phyloP scores from a whole-genome alignment of 2,888 invertebrate species.

The Cosmia trapezina region DNA sequence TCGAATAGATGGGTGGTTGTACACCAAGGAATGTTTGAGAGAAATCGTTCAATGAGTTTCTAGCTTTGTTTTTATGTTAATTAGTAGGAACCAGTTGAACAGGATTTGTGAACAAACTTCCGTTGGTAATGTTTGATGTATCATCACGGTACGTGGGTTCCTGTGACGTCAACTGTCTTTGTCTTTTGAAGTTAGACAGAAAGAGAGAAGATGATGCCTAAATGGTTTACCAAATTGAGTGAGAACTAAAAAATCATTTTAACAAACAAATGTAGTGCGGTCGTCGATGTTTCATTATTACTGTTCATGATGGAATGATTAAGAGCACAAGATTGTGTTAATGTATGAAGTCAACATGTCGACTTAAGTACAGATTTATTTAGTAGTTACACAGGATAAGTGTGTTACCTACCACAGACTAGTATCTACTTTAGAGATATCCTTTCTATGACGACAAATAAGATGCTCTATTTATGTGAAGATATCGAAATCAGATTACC shows the following conservation, averaged over 20 bases:
- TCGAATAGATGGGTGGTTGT: slow-evolving; percentile 82
- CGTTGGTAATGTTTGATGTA: slow-evolving; percentile 82
- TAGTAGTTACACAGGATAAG: slow-evolving; percentile 57
- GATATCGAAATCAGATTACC: slow-evolving; percentile 35
- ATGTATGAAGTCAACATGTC: slow-evolving; percentile 62
- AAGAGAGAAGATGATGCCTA: slow-evolving; percentile 55
- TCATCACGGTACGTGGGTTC: slow-evolving; percentile 75
- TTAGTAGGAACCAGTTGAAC: slow-evolving; percentile 81
- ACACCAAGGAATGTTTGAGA: slow-evolving; percentile 84
- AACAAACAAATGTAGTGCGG: slow-evolving; percentile 72
- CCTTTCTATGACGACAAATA: slow-evolving; percentile 22
- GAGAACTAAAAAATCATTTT: slow-evolving; percentile 74
- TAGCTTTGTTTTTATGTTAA: slow-evolving; percentile 89
- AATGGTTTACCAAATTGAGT: slow-evolving; percentile 63
- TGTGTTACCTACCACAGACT: slow-evolving; percentile 61
- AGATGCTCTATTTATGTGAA: slow-evolving; percentile 39
- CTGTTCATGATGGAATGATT: slow-evolving; percentile 68
- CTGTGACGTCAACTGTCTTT: slow-evolving; percentile 64
- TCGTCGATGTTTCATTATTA: slow-evolving; percentile 65
- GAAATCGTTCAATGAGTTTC: slow-evolving; percentile 87
- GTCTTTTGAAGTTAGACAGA: slow-evolving; percentile 53
- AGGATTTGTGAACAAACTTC: slow-evolving; percentile 81
- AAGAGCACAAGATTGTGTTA: slow-evolving; percentile 69
- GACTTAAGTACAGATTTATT: slow-evolving; percentile 63
- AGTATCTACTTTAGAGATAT: slow-evolving; percentile 25